Percentiles rank a stretch among this genome's conserved stretches.
Conservation (phyloP, 1,140 invertebrate species). For the Apis laboriosa region DNA sequence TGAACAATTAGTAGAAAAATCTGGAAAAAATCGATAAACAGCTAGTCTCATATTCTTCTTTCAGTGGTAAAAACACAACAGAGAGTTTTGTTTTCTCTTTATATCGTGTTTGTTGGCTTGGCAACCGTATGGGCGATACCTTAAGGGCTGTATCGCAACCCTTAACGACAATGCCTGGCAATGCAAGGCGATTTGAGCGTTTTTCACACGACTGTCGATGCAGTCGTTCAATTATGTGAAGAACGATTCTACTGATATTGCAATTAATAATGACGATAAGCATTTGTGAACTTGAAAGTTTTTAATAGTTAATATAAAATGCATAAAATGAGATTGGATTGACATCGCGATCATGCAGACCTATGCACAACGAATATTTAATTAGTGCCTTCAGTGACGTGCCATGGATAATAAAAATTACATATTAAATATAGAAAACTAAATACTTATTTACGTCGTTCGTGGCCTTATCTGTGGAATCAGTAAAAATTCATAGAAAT, state of each 20-base stretch:
- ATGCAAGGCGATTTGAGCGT: not conserved
- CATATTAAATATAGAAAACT: not conserved
- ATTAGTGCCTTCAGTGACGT: slow-evolving; percentile 42
- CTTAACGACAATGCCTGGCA: slow-evolving; percentile 16
- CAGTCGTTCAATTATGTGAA: slow-evolving; percentile 29
- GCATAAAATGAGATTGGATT: not conserved
- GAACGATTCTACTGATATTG: not conserved
- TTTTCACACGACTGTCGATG: slow-evolving; percentile 26
- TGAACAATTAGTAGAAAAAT: not conserved
- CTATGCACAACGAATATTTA: slow-evolving; percentile 20
- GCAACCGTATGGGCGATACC: slow-evolving; percentile 58
- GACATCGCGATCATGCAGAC: not conserved
- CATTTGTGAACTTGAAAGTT: too few relatives aligned
- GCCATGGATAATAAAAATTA: slow-evolving; percentile 21
- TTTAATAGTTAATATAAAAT: not conserved
- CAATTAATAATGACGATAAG: not conserved
- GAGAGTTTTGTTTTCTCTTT: slow-evolving; percentile 58
- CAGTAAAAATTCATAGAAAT: not conserved
- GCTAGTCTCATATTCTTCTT: slow-evolving; percentile 30
- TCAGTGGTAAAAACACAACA: slow-evolving; percentile 22
- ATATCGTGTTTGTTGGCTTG: slow-evolving; percentile 55
- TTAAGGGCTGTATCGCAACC: slow-evolving; percentile 47
- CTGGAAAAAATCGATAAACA: slow-evolving; percentile 43
- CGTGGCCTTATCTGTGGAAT: not conserved
- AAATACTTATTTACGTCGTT: not conserved